Percentiles rank a stretch among this genome's conserved stretches.
These are phyloP conservation scores for Heliconius hewitsoni DNA, from an alignment of 1,140 invertebrate genomes.

Conservation along the genomic window DNA sequence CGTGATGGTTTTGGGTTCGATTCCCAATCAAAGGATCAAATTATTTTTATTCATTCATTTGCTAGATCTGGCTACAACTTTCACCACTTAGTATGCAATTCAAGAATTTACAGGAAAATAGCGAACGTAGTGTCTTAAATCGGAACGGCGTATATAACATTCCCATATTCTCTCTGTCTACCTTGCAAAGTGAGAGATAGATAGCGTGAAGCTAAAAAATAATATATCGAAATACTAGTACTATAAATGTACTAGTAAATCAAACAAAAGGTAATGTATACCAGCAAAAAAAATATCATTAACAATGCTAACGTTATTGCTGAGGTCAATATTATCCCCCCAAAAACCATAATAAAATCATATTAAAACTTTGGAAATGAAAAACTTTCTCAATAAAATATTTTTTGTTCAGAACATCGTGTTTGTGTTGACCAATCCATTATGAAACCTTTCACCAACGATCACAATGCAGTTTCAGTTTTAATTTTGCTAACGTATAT, in stretches of 20 bases:
- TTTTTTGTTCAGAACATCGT: conserved; percentile 12
- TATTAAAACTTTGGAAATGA: background rate
- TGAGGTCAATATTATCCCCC: background rate
- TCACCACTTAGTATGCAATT: too few relatives aligned
- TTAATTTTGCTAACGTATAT: background rate
- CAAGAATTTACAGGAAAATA: too few relatives aligned
- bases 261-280: too few relatives aligned
- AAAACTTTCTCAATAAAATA: conserved; percentile 14
- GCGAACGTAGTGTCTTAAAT: too few relatives aligned
- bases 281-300: background rate
- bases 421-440: conserved; percentile 28
- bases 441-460: conserved; percentile 21
- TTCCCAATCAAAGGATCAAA: too few relatives aligned
- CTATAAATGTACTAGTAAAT: too few relatives aligned
- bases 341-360: background rate
- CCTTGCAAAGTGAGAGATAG: background rate
- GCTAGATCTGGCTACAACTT: too few relatives aligned
- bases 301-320: background rate
- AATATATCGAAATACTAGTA: background rate
- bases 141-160: too few relatives aligned
- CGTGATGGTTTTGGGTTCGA: too few relatives aligned
- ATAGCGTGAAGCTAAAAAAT: background rate
- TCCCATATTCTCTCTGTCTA: background rate
- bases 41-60: too few relatives aligned
- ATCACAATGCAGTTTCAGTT: conserved; percentile 21